Evolutionary conservation across 2,113 vertebrate species (phyloP), one percentile per base, ranked within the genome.

Genomic region (Cololabis saira): DNA sequence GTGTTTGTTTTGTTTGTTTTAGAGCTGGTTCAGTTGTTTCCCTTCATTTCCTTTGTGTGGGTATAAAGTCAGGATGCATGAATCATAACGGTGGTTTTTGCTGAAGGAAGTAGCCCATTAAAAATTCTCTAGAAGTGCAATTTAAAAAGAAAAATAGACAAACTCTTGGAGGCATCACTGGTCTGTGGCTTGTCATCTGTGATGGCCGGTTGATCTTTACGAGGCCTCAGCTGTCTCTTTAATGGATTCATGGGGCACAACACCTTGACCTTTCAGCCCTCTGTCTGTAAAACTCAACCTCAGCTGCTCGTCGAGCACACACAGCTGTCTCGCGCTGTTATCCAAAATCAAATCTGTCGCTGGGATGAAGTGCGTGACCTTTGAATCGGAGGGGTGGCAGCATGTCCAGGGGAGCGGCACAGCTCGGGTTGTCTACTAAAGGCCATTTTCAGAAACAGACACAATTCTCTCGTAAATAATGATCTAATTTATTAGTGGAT

Each of bases 341-440:
- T n/a, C 16, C 40, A 50, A 44, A 61, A 52, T 63, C 47, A 47
- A 41, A 63, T 30, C 15, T 70, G 15, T 62, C 24, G 50, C 15
- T 40, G 27, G 56, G 22, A 53, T 55, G 45, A 81, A 72, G 51
- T 10, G 12, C 49, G 45, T 73, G 75, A 79, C 69, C 69, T 76
- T 82, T 72, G 18, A 14, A 12, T 74, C 45, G 2, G 24, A 45
- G 63, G 2, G 17, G 8, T 16, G 10, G 42, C 12, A 17, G 55
- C 50, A 21, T 24, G 54, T 37, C 54, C 64, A 60, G 48, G 12
- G 50, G 41, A 50, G 65, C 1, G 2, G 11, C 47, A 51, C 12
- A 42, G 17, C 30, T 43, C 47, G 15, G 3, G 12, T 30, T 59
- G 21, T 67, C 30, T 5, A 0, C 61, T 60, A 17, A 45, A 17